Evolutionary conservation across 1,140 invertebrate genomes (phyloP).

Genomic region (Maniola jurtina): DNA sequence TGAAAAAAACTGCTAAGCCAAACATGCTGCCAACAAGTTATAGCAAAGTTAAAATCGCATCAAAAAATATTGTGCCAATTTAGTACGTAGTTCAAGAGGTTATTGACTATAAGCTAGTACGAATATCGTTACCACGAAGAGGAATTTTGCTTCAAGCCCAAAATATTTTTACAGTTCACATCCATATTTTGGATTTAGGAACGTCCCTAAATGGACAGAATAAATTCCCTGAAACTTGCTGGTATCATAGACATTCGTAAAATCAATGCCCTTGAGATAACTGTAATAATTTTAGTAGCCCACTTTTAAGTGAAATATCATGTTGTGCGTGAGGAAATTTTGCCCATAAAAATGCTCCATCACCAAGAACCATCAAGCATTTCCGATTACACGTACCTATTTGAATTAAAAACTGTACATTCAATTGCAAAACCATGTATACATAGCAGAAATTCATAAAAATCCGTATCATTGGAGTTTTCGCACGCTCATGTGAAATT

Average conservation of each 20-base stretch:
- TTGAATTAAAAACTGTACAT: slow-evolving; percentile 67
- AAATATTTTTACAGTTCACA: no score
- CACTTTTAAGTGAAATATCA: slow-evolving; percentile 11
- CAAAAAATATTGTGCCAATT: no score
- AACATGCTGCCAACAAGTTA: no score
- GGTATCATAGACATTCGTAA: not conserved
- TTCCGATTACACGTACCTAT: slow-evolving; percentile 43
- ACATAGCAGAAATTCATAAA: slow-evolving; percentile 19
- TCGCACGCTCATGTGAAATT: slow-evolving; percentile 64
- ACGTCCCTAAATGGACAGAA: no score
- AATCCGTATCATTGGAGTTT: slow-evolving; percentile 38
- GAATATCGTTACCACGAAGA: no score
- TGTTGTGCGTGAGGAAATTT: slow-evolving; percentile 31
- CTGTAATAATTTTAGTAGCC: not conserved
- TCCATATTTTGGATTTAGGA: no score
- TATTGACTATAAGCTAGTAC: no score
- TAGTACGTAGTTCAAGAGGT: no score
- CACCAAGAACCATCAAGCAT: slow-evolving; percentile 38
- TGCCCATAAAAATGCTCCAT: slow-evolving; percentile 22
- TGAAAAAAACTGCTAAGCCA: no score
- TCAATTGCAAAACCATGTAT: slow-evolving; percentile 41
- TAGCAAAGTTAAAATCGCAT: no score
- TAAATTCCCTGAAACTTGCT: no score
- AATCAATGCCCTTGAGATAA: not conserved
- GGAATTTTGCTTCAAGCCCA: no score